Base-by-base conservation (phyloP, 2,113 vertebrate species). In the Syngnathus floridae region DNA sequence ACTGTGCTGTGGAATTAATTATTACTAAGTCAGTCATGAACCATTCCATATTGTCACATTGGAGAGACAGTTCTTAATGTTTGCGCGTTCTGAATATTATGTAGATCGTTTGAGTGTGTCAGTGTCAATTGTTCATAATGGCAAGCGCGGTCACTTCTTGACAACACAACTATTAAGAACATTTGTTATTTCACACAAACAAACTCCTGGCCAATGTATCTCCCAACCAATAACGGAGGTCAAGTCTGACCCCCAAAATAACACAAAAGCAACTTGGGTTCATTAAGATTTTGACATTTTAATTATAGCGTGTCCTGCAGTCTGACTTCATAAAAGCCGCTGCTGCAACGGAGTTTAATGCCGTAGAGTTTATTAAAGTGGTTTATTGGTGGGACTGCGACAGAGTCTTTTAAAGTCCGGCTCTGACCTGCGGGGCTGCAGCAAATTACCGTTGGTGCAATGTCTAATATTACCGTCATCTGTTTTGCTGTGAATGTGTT, bases 211-310 rank as follows among this genome's bases (percentile, higher is more conserved):
- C 67, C 63, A 66, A 62, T 31, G 58, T 66, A 46, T 73, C 37
- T 70, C n/a, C 38, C 49, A 59, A 12, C 45, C 45, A 49, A 38
- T 55, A 56, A 70, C 63, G 58, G 69, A 73, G 75, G 67, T 21
- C 41, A 67, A n/a, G 41, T 61, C 63, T 68, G 66, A 82, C 65
- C 61, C 48, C 51, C 16, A 10, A 66, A 77, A 75, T 56, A 64
- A 74, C 62, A 71, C 54, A 74, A 80, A 76, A 77, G 69, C 72
- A 84, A 72, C 56, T 65, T 68, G 35, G 68, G 63, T 70, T 77
- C 73, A 77, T 82, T 79, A 81, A 78, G 82, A 82, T 84, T 86
- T 74, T 67, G 71, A 74, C 70, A 67, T 74, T 80, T 82, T 79
- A 81, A 87, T 85, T 77, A 81, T 65, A 19, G 22, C 38, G 66